Base-by-base conservation (phyloP, 2,888 invertebrate species). In the Pantelozetes paolii region DNA sequence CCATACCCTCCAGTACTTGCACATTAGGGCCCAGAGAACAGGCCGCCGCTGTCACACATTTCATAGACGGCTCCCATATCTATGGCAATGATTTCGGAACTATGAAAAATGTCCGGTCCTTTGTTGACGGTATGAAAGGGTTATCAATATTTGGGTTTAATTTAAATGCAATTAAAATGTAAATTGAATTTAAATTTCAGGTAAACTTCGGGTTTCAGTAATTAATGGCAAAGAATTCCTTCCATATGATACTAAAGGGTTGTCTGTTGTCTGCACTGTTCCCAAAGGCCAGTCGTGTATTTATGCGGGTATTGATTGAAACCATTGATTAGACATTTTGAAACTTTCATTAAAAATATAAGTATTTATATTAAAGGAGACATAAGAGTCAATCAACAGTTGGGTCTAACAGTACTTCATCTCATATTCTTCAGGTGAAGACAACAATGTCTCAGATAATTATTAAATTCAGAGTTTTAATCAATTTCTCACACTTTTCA, bases 1-100 rank as follows among this genome's bases (percentile, higher is more conserved):
- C 77, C 9, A 77, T 76, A 13, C 77, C 78, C 72, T 87, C 88
- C 77, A 85, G 88, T 74, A 89, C 90, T 81, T 93, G 92, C 90
- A 91, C 69, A 30, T 74, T 78, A 77, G 78, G 79, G 54, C 92
- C 92, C 5, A 86, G 99, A 71, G 96, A 99, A 82, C 99, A 99
- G 84, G 90, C 94, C 75, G 94, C 94, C 83, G 94, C 96, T 81
- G 84, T 99, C 26, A 99, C 99, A 1, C 90, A 96, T 1, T 99
- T 87, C 81, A 89, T 99, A 75, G 97, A 99, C 82, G 98, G 90
- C 0, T 98, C 98, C 0, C 94, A 95, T 84, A 91, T 99, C 0
- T 99, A 99, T 81, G 98, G 98, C 1, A 97, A 90, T 81, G 90
- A 90, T 72, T 89, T 90, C 77, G 86, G 88, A 62, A 87, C 94